Evolutionary conservation across 2,113 vertebrate species (phyloP).

Genomic region (Elachura formosa): DNA sequence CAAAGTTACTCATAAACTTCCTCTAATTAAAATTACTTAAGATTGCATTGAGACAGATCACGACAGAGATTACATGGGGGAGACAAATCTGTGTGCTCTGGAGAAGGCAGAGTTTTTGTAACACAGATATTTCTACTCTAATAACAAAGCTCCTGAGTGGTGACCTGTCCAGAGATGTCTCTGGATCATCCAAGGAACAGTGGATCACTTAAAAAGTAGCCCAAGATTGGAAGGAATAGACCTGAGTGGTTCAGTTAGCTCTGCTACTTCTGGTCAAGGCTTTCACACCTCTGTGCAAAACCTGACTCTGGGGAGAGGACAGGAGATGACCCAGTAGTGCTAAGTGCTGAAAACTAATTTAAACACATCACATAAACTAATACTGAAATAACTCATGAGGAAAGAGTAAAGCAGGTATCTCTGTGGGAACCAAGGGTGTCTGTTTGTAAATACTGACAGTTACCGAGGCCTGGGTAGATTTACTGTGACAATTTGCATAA

Average conservation of each 20-base stretch:
- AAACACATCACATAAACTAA: not conserved
- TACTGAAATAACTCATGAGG: not conserved
- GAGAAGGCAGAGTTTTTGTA: not conserved
- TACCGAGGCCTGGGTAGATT: not conserved
- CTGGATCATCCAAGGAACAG: not conserved
- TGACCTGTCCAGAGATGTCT: not conserved
- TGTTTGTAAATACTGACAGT: not conserved
- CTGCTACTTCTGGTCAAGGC: not conserved
- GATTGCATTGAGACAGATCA: not conserved
- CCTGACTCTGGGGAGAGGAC: not conserved
- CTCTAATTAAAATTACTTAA: not conserved
- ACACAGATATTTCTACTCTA: not conserved
- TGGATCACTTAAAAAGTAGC: not conserved
- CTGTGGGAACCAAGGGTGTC: not conserved
- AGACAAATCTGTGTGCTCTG: not conserved
- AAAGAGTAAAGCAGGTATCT: not conserved
- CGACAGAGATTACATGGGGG: too few species aligned
- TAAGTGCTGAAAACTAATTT: not conserved
- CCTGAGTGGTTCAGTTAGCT: not conserved
- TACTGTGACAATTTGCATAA: not conserved
- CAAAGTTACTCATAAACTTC: not conserved
- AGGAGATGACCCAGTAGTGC: not conserved
- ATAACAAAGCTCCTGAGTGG: not conserved
- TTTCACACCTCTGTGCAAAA: not conserved
- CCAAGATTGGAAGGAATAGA: not conserved